phyloP scores from a whole-genome alignment of 2,797 vertebrate species.

The Pyrocephalus nanus region DNA sequence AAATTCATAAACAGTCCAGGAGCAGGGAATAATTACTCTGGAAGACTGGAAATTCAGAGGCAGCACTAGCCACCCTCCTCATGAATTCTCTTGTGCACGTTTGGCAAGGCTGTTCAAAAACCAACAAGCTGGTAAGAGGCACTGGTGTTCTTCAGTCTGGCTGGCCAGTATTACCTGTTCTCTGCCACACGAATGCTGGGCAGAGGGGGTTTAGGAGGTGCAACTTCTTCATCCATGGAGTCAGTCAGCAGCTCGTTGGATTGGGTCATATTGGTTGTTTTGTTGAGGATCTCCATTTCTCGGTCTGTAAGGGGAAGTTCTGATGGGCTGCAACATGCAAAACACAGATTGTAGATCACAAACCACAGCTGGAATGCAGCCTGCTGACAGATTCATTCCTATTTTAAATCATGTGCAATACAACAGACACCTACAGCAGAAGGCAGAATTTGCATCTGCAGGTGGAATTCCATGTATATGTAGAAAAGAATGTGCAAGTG shows the following conservation, averaged over 20 bases:
- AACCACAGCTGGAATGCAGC: background rate
- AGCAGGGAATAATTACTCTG: background rate
- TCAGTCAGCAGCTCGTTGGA: conserved; percentile 81
- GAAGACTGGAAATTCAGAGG: background rate
- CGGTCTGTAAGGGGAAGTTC: conserved; percentile 86
- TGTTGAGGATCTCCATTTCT: conserved; percentile 88
- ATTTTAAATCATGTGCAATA: background rate
- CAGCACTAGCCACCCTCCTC: background rate
- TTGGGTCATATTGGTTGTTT: conserved; percentile 76
- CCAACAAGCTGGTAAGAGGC: background rate
- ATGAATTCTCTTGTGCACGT: background rate
- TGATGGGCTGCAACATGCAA: conserved; percentile 75
- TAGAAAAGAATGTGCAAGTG: background rate
- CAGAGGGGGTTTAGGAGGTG: conserved; percentile 94
- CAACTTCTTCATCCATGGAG: conserved; percentile 85
- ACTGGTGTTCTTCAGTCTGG: background rate
- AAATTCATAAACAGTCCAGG: background rate
- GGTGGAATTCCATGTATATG: background rate
- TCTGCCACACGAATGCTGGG: conserved; percentile 94
- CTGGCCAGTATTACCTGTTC: conserved; percentile 82
- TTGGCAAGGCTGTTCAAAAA: background rate
- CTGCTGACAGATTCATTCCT: background rate
- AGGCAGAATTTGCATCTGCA: conserved; percentile 5
- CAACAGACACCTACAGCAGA: background rate
- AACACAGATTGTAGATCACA: background rate